A percentile compares a stretch with the other conserved stretches of the same genome.
Conservation (phyloP, 2,797 vertebrate genomes). For the Mormyrops attenuatus region DNA sequence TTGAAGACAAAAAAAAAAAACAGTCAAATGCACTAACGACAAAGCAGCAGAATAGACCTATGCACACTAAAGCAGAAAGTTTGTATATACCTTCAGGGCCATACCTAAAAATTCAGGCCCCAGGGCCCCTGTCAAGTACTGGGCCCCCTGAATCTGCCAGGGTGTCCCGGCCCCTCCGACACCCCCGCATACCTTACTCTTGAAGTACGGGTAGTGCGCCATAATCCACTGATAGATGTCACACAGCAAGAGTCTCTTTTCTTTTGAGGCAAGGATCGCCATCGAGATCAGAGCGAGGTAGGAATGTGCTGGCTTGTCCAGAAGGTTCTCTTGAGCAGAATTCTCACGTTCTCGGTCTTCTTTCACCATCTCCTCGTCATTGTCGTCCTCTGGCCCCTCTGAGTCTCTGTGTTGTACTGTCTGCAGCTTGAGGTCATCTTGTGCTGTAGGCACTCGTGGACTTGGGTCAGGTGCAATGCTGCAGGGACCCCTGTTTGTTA, state of each 20-base stretch:
- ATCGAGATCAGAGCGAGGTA: slow-evolving; percentile 77
- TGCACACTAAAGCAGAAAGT: not conserved
- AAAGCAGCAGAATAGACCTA: not conserved
- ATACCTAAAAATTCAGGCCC: not conserved
- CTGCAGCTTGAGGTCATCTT: not conserved
- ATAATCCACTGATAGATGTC: slow-evolving; percentile 86
- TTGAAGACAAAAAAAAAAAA: not conserved
- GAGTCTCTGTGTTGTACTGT: slow-evolving; percentile 22
- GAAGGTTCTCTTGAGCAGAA: slow-evolving; percentile 38
- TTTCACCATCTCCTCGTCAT: slow-evolving; percentile 26
- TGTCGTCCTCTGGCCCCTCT: slow-evolving; percentile 33
- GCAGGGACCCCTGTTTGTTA: slow-evolving; percentile 30
- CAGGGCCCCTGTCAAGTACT: not conserved
- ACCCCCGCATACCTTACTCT: slow-evolving; percentile 64
- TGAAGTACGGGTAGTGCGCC: slow-evolving; percentile 77
- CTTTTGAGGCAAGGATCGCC: slow-evolving; percentile 70
- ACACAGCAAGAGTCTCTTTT: slow-evolving; percentile 73
- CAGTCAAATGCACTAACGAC: not conserved
- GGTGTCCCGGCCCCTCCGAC: not conserved
- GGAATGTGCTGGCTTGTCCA: slow-evolving; percentile 69
- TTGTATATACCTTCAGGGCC: slow-evolving; percentile 55
- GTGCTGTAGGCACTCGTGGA: slow-evolving; percentile 20
- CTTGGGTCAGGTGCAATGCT: slow-evolving; percentile 40
- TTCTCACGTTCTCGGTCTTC: slow-evolving; percentile 42
- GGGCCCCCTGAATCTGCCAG: not conserved